Percentiles rank a stretch among this genome's conserved stretches.
Evolutionary conservation across 2,888 invertebrate species (phyloP).

Genomic region (Ferdinandea cuprea): DNA sequence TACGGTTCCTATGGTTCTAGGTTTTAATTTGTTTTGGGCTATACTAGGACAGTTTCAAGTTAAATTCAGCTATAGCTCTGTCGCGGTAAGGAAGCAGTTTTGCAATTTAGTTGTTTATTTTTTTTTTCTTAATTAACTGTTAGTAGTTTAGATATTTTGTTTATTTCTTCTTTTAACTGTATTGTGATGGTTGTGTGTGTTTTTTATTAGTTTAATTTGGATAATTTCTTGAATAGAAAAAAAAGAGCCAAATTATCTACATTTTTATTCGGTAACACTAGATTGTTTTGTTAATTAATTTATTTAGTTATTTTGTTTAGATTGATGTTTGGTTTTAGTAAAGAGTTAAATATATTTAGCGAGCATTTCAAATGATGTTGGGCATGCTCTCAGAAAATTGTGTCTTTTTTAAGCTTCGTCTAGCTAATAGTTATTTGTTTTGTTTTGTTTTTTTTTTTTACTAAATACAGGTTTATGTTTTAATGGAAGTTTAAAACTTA

Average conservation of each 20-base stretch:
- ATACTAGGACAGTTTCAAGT: conserved; percentile 56
- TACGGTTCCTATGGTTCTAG: conserved; percentile 23
- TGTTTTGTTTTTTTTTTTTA: not conserved
- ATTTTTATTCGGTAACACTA: conserved; percentile 74
- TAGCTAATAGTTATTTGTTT: not conserved
- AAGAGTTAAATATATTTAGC: not conserved
- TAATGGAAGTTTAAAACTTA: not conserved
- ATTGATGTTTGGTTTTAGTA: not conserved
- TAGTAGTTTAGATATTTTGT: conserved; percentile 1
- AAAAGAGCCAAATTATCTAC: conserved; percentile 19
- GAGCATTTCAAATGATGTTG: not conserved
- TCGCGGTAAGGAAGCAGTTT: conserved; percentile 63
- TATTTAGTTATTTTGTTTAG: conserved; percentile 27
- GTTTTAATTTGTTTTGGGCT: conserved; percentile 31
- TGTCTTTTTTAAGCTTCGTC: not conserved
- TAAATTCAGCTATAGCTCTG: conserved; percentile 55
- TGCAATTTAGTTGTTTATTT: conserved; percentile 31
- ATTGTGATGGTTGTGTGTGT: conserved; percentile 72
- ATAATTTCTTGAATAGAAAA: conserved; percentile 23
- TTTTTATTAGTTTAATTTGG: conserved; percentile 74
- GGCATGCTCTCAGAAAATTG: not conserved
- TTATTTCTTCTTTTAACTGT: not conserved
- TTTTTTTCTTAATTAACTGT: conserved; percentile 25
- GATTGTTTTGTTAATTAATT: conserved; percentile 77
- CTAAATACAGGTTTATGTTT: not conserved